Evolutionary conservation across 2,888 invertebrate genomes (phyloP).

Genomic region (Ophioninae sp.): DNA sequence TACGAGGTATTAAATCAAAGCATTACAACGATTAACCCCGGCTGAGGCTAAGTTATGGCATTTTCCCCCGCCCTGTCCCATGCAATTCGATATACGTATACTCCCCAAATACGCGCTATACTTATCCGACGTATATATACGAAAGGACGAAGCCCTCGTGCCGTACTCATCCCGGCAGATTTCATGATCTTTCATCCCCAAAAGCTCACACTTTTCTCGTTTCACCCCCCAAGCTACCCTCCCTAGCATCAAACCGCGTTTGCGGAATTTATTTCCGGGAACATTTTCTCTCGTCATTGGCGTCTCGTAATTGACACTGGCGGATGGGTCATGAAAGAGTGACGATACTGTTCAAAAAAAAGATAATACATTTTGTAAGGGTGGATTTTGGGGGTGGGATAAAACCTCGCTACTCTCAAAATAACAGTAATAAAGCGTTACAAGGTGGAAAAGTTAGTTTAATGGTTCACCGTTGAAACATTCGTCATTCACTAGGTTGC

Average conservation of each 20-base stretch:
- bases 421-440: too few relatives aligned
- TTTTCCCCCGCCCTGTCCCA: slow-evolving; percentile 44
- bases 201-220: slow-evolving; percentile 46
- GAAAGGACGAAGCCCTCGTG: slow-evolving; percentile 21
- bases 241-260: slow-evolving; percentile 16
- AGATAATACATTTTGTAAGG: too few relatives aligned
- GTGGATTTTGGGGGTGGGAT: too few relatives aligned
- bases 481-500: too few relatives aligned
- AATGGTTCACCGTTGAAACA: too few relatives aligned
- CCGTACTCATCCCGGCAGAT: slow-evolving; percentile 47
- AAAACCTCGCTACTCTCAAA: too few relatives aligned
- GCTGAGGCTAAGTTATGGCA: slow-evolving; percentile 76
- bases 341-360: not conserved
- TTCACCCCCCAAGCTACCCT: slow-evolving; percentile 34
- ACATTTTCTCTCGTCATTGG: slow-evolving; percentile 18
- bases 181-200: slow-evolving; percentile 50
- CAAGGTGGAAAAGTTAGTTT: too few relatives aligned
- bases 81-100: slow-evolving; percentile 38
- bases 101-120: not conserved
- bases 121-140: not conserved
- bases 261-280: slow-evolving; percentile 43
- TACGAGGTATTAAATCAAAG: slow-evolving; percentile 74
- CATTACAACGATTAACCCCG: slow-evolving; percentile 77
- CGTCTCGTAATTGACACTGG: not conserved
- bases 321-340: not conserved